Base-by-base conservation (phyloP, 2,888 invertebrate genomes). In the Dinocampus coccinellae region DNA sequence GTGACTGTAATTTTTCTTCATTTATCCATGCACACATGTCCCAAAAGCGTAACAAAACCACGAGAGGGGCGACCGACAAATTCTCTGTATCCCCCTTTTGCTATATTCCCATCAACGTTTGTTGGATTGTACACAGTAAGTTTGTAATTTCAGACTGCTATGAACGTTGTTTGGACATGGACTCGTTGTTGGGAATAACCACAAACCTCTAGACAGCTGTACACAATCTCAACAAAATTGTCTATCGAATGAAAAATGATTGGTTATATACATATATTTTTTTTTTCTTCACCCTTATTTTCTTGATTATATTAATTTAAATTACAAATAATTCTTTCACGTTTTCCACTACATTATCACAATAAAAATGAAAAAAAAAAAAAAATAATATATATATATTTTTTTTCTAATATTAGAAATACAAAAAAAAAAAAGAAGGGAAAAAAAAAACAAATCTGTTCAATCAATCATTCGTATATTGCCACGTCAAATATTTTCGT, bases 171-270 rank as follows among this genome's bases (percentile, higher is more conserved):
- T 66, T 63, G 57, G 63, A 63, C 58, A 55, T 16, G 70, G 36
- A 70, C 20, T 55, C 63, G 73, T 72, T 69, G 73, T 75, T 69
- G 76, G 72, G 70, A 72, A 76, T 72, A n/a, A 76, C 75, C 75
- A 66, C 76, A 70, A 73, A 70, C 73, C 73, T 64, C 47, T 20
- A 16, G 47, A 16, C 47, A 20, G 47, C 20, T 47, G 7, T n/a
- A 7, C 9, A 6, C 16, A 20, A 16, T 16, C 16, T 16, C 16
- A 16, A n/a, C 6, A 47, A 16, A 1, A n/a, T 70, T 73, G 73
- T 65, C 74, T 70, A 66, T 74, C 72, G 64, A 64, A 53, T 65
- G 70, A 73, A 73, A 76, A 47, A 47, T 16, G 16, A 47, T 47
- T 73, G 76, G 75, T 76, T 75, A n/a, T n/a, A n/a, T n/a, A n/a